phyloP scores from a whole-genome alignment of 2,888 invertebrate species.

The Trissonchulus sp. region DNA sequence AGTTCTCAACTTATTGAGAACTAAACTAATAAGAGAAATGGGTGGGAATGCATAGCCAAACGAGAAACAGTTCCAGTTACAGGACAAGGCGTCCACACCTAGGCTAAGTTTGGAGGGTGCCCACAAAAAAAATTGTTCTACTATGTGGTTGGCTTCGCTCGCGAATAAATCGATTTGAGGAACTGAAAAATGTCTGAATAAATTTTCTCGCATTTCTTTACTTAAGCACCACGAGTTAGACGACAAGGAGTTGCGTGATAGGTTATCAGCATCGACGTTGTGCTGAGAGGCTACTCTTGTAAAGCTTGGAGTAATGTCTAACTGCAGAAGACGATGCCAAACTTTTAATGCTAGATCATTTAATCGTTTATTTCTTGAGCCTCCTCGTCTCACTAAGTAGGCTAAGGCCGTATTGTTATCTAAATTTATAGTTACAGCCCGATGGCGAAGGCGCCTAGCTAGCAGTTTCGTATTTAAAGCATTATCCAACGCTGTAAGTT shows the following conservation, averaged over 20 bases:
- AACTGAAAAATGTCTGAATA: background rate
- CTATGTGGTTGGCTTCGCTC: background rate
- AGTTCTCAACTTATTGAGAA: background rate
- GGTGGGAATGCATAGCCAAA: background rate
- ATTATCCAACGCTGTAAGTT: background rate
- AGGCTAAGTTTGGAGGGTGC: background rate
- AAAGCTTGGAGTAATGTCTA: background rate
- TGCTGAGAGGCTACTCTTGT: background rate
- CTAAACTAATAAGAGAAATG: background rate
- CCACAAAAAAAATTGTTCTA: background rate
- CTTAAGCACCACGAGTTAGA: background rate
- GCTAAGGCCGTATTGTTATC: background rate
- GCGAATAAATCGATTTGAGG: background rate
- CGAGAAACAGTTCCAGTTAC: background rate
- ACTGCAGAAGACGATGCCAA: background rate
- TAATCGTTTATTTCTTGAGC: background rate
- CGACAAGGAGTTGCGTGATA: background rate
- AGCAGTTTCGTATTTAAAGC: no score
- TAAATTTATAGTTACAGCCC: no score
- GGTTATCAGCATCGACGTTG: constrained; percentile 1
- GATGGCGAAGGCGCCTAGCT: background rate
- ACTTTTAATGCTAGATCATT: background rate
- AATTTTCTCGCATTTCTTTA: background rate
- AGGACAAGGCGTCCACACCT: background rate
- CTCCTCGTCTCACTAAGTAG: background rate